Base-by-base conservation (phyloP, 2,797 vertebrate genomes). In the Enteromius trimaculatus region DNA sequence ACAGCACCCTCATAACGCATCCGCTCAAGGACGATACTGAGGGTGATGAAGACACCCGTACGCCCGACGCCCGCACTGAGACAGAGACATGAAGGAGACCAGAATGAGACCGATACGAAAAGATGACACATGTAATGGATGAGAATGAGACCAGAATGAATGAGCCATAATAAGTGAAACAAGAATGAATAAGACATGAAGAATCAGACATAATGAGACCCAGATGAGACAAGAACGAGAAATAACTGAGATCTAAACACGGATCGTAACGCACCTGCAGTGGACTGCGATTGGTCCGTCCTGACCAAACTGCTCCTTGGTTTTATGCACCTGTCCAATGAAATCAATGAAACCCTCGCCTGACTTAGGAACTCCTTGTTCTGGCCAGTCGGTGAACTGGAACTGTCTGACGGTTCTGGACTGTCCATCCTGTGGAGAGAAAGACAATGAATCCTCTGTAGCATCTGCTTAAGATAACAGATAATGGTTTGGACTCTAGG, bases 331-430 rank as follows among this genome's bases (percentile, higher is more conserved):
- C 58, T 62, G 58, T 29, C 58, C 98, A 1, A 99, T 99, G 92
- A 99, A 99, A 88, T 99, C 98, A 0, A 99, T 99, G 85, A 99
- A 99, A 51, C 98, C 98, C 91, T 99, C 98, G 9, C 98, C 98
- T 0, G 98, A 98, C 90, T 99, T 99, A 85, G 98, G 98, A 92
- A 99, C 98, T 0, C 98, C 98, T 92, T 99, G 98, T 51, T 99
- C 98, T 0, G 98, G 98, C 98, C 98, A 99, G 91, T 99, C 98
- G 0, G 97, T 99, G 93, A 99, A 99, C 95, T 99, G 98, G 94
- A 99, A 99, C 93, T 99, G 98, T n/a, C 98, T 95, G 4, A 99
- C 97, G 0, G 98, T 99, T 55, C 98, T 94, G 1, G 98, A 99
- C 90, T 99, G 98, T 66, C 98, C 98, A 0, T 99, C 98, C 98